phyloP scores from a whole-genome alignment of 2,888 invertebrate genomes.

The Daptonema setosum region DNA sequence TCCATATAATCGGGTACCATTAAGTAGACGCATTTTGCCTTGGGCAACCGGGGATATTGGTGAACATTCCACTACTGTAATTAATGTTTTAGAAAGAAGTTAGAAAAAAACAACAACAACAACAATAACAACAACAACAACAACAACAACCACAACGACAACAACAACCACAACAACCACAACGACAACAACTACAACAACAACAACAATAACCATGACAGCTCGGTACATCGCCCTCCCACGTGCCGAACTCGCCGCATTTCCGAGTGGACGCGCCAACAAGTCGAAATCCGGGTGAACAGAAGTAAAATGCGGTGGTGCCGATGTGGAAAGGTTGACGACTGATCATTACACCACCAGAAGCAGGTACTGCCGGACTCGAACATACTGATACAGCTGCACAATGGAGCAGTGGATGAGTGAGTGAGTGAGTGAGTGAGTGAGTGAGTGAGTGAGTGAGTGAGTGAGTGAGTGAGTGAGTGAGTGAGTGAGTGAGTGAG shows the following conservation, averaged over 20 bases:
- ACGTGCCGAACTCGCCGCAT: constrained; percentile 4
- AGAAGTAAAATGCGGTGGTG: constrained; percentile 6
- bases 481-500: too few species aligned
- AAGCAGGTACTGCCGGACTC: constrained; percentile 6
- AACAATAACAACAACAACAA: too few species aligned
- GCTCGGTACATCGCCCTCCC: constrained; percentile 3
- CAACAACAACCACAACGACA: too few species aligned
- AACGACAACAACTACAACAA: too few species aligned
- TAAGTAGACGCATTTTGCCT: neutral
- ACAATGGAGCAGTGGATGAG: too few species aligned
- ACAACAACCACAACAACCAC: too few species aligned
- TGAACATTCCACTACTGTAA: neutral
- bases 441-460: too few species aligned
- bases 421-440: too few species aligned
- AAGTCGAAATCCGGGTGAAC: constrained; percentile 4
- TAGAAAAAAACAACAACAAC: too few species aligned
- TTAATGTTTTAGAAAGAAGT: neutral
- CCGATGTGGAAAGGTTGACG: constrained; percentile 2
- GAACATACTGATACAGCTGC: neutral
- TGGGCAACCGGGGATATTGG: neutral
- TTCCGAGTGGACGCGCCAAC: neutral
- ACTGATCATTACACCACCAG: constrained; percentile 7
- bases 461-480: too few species aligned
- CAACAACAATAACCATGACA: constrained; percentile 7
- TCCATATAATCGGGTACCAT: neutral